Percentiles rank a stretch among this genome's conserved stretches.
These are phyloP conservation scores for Anastatus disparis DNA, from an alignment of 1,140 invertebrate genomes.

Conservation along the genomic window DNA sequence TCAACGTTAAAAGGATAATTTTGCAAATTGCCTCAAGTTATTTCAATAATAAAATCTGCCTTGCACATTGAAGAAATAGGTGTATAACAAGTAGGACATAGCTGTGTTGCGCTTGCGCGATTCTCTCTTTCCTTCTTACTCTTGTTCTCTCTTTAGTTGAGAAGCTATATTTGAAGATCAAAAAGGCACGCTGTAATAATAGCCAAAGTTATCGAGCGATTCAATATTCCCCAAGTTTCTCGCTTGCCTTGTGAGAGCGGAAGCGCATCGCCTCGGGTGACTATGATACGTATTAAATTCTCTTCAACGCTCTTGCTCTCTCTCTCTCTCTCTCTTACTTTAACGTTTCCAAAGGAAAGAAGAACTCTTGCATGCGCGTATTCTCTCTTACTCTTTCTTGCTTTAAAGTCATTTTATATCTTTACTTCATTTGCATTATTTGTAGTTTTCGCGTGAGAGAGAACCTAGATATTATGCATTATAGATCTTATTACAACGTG, in stretches of 20 bases:
- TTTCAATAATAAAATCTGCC: neutral
- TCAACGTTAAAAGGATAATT: too few species aligned
- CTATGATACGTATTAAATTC: conserved; percentile 40
- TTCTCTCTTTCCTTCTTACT: too few species aligned
- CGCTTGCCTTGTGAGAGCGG: neutral
- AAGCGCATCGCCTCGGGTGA: conserved; percentile 19
- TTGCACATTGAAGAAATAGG: too few species aligned
- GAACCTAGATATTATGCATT: neutral
- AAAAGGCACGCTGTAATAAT: conserved; percentile 27
- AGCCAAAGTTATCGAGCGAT: conserved; percentile 30
- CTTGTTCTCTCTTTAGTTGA: too few species aligned
- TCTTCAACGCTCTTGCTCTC: too few species aligned
- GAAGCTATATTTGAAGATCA: conserved; percentile 5
- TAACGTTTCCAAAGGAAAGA: conserved; percentile 17
- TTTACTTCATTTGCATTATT: conserved; percentile 32
- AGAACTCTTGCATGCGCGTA: neutral
- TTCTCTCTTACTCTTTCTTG: neutral
- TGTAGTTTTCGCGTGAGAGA: neutral
- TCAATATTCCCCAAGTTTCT: conserved; percentile 31
- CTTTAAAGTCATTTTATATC: conserved; percentile 29
- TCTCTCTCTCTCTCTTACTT: too few species aligned
- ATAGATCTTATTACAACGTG: conserved; percentile 25
- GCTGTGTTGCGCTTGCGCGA: too few species aligned
- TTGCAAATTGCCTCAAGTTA: neutral
- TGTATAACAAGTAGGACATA: neutral